Conservation (phyloP, 2,888 invertebrate species). For the Odontocerum albicorne region DNA sequence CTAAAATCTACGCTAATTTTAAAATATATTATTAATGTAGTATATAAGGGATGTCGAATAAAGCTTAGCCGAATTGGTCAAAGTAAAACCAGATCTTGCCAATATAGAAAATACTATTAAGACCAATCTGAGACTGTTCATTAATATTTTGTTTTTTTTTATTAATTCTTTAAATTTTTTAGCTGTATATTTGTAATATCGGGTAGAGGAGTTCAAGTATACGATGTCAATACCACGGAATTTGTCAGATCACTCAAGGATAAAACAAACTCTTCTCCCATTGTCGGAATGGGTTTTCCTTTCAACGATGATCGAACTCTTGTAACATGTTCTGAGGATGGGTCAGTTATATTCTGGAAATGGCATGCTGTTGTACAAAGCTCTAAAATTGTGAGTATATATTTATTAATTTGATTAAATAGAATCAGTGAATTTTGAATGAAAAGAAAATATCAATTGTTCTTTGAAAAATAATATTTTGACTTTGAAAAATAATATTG, state of each 20-base stretch:
- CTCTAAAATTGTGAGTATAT: slow-evolving; percentile 45
- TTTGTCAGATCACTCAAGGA: slow-evolving; percentile 50
- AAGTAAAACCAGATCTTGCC: too few relatives aligned
- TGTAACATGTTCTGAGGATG: slow-evolving; percentile 50
- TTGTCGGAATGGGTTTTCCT: slow-evolving; percentile 49
- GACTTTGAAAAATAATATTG: too few relatives aligned
- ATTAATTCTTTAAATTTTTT: too few relatives aligned
- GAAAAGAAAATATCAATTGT: too few relatives aligned
- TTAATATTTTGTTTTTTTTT: too few relatives aligned
- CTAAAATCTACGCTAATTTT: too few relatives aligned
- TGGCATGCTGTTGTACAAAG: slow-evolving; percentile 55
- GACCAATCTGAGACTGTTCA: too few relatives aligned
- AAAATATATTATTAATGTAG: too few relatives aligned
- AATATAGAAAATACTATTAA: too few relatives aligned
- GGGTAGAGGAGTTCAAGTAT: slow-evolving; percentile 51
- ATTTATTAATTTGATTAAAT: slow-evolving; percentile 20
- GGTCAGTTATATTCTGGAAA: slow-evolving; percentile 51
- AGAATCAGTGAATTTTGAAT: not conserved
- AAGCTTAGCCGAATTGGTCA: too few relatives aligned
- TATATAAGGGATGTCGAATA: too few relatives aligned
- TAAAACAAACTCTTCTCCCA: slow-evolving; percentile 44
- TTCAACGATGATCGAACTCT: slow-evolving; percentile 50
- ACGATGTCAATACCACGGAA: slow-evolving; percentile 52
- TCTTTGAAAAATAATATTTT: too few relatives aligned
- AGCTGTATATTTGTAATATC: slow-evolving; percentile 52